Evolutionary conservation across 2,113 vertebrate genomes (phyloP).

Genomic region (Ivindomyrus marchei): DNA sequence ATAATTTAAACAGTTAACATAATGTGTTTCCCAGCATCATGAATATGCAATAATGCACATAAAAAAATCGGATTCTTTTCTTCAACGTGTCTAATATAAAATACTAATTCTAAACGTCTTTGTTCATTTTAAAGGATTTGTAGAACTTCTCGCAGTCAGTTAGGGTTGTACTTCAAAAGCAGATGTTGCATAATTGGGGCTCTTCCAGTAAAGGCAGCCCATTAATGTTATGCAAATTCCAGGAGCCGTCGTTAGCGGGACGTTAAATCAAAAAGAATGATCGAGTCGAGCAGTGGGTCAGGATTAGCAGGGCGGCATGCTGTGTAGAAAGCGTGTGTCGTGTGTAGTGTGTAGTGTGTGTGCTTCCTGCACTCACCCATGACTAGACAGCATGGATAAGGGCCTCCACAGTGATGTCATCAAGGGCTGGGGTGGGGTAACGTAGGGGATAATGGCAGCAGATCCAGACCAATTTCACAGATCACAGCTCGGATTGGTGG

Average conservation of each 20-base stretch:
- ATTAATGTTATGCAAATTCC: slow-evolving; percentile 26
- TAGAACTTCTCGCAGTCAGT: slow-evolving; percentile 35
- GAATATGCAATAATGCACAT: slow-evolving; percentile 59
- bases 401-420: background rate
- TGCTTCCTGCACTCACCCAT: background rate
- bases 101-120: slow-evolving; percentile 48
- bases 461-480: slow-evolving; percentile 7
- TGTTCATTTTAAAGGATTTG: slow-evolving; percentile 38
- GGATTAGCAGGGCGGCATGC: background rate
- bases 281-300: background rate
- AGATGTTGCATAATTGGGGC: slow-evolving; percentile 39
- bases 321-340: background rate
- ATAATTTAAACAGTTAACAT: slow-evolving; percentile 63
- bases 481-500: background rate
- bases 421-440: background rate
- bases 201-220: slow-evolving; percentile 21
- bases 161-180: slow-evolving; percentile 36
- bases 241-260: background rate
- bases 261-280: background rate
- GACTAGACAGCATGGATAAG: background rate
- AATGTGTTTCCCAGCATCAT: slow-evolving; percentile 51
- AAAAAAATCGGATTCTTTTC: slow-evolving; percentile 33
- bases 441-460: background rate
- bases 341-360: background rate
- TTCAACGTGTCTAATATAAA: slow-evolving; percentile 20